phyloP scores from a whole-genome alignment of 2,888 invertebrate genomes.

The Drosophila histrio region DNA sequence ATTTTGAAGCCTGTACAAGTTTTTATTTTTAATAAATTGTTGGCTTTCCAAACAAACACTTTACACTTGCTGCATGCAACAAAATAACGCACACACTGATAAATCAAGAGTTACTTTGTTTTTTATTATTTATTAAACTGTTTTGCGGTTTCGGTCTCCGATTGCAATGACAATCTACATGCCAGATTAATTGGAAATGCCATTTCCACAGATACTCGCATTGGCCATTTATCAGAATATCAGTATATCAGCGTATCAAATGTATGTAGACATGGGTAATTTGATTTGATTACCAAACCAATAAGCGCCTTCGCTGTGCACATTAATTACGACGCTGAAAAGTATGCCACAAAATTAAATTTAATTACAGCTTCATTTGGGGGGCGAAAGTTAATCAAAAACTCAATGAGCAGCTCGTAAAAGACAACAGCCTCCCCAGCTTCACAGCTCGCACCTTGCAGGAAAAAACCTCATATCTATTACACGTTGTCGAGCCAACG shows the following conservation, averaged over 20 bases:
- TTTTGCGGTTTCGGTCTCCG: conserved; percentile 14
- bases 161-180: conserved; percentile 23
- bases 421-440: conserved; percentile 41
- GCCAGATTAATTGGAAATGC: conserved; percentile 49
- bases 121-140: conserved; percentile 28
- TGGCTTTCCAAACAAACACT: conserved; percentile 28
- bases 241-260: conserved; percentile 12
- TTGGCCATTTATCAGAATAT: conserved; percentile 24
- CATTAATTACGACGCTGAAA: conserved; percentile 62
- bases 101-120: conserved; percentile 4
- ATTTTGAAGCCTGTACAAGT: conserved; percentile 43
- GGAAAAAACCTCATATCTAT: conserved; percentile 50
- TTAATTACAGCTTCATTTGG: conserved; percentile 76
- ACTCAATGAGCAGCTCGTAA: conserved; percentile 74
- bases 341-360: conserved; percentile 77
- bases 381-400: conserved; percentile 75
- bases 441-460: neutral
- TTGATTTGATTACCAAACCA: conserved; percentile 58
- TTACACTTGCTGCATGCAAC: conserved; percentile 15
- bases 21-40: conserved; percentile 69
- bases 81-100: neutral
- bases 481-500: conserved; percentile 72
- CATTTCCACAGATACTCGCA: conserved; percentile 30
- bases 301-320: conserved; percentile 40
- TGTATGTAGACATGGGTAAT: conserved; percentile 29